Percentiles rank a stretch among this genome's conserved stretches.
These are phyloP conservation scores for Catagonus wagneri DNA, from an alignment of 2,113 vertebrate species.

Conservation along the genomic window DNA sequence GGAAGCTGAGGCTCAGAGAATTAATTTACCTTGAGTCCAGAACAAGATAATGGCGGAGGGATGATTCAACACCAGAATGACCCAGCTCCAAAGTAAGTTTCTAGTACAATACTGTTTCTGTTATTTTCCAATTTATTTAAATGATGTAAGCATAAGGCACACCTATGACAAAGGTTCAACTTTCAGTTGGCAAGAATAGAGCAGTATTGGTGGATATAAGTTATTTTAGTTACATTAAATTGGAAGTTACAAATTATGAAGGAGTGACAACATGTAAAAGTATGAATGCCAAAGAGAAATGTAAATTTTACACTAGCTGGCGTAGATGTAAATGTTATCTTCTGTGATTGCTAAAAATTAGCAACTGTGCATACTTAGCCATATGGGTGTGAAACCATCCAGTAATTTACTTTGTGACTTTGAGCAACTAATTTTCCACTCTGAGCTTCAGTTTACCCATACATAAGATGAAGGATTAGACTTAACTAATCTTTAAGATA, in stretches of 20 bases:
- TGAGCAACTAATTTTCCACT: not conserved
- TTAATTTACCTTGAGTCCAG: not conserved
- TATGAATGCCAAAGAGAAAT: slow-evolving; percentile 8
- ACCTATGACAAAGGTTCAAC: not conserved
- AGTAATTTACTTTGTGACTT: slow-evolving; percentile 57
- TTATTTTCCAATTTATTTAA: slow-evolving; percentile 28
- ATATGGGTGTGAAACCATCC: not conserved
- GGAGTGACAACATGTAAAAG: slow-evolving; percentile 2
- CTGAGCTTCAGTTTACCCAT: not conserved
- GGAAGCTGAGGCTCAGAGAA: not conserved
- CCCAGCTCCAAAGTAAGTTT: not conserved
- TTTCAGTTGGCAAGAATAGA: not conserved
- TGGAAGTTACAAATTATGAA: slow-evolving; percentile 1
- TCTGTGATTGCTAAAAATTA: slow-evolving; percentile 5
- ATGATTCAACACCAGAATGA: not conserved
- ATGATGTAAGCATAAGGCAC: not conserved
- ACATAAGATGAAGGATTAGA: not conserved
- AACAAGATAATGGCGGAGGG: not conserved
- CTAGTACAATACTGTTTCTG: not conserved
- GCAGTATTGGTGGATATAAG: not conserved
- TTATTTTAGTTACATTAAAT: not conserved
- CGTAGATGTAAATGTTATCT: slow-evolving; percentile 16
- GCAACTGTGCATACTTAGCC: not conserved
- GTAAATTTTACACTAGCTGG: not conserved
- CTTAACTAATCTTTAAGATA: not conserved